Conservation (phyloP, 2,797 vertebrate species). For the Dipus sagitta region DNA sequence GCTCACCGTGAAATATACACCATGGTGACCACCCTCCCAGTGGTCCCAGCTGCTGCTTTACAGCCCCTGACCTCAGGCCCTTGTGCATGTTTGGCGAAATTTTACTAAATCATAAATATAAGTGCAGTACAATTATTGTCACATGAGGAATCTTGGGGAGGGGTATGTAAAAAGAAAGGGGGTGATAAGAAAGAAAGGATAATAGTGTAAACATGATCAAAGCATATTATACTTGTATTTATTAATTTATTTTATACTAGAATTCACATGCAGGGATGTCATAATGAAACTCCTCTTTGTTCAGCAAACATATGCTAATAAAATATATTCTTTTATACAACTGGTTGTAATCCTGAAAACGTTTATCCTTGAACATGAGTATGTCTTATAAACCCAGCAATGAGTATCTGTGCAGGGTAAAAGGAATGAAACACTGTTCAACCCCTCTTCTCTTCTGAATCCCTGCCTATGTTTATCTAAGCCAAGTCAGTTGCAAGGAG, state of each 20-base stretch:
- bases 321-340: background rate
- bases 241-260: too few species aligned
- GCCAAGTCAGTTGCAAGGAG: background rate
- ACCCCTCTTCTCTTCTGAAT: background rate
- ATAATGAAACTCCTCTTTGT: too few species aligned
- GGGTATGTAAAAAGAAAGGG: background rate
- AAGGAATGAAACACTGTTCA: background rate
- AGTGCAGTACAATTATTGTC: background rate
- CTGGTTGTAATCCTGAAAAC: background rate
- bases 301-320: too few species aligned
- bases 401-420: background rate
- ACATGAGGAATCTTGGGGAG: background rate
- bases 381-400: background rate
- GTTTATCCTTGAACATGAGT: background rate
- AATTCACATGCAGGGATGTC: too few species aligned
- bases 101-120: background rate
- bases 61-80: background rate
- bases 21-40: background rate
- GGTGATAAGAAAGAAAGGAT: background rate
- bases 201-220: too few species aligned
- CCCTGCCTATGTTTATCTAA: background rate
- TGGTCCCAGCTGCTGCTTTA: too few species aligned
- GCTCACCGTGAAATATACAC: background rate
- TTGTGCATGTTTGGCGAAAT: background rate
- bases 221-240: too few species aligned